These are phyloP conservation scores for Orchestia grillus DNA, from an alignment of 1,140 invertebrate genomes.

Conservation along the genomic window DNA sequence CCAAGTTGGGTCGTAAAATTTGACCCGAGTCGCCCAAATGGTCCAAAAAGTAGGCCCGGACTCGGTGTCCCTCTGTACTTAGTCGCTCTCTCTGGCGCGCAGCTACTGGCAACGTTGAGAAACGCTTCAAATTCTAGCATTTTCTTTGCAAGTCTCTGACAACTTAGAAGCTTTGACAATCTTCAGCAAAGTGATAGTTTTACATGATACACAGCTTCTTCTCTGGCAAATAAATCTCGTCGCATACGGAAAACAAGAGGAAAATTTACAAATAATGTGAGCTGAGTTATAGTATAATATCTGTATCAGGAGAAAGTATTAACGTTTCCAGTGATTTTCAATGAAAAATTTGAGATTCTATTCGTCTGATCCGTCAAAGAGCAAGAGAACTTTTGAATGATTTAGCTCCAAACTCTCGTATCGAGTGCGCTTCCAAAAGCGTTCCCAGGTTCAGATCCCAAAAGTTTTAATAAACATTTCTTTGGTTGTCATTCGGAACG, in stretches of 20 bases:
- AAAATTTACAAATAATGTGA: background rate
- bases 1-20: slow-evolving; percentile 46
- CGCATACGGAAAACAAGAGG: background rate
- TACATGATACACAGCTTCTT: no score
- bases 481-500: background rate
- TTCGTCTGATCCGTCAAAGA: background rate
- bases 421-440: background rate
- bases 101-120: no score
- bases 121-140: no score
- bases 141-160: no score
- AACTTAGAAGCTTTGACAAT: no score
- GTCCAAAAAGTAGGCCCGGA: slow-evolving; percentile 37
- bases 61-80: background rate
- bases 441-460: background rate
- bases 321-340: background rate
- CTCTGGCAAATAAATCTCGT: background rate
- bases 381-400: background rate
- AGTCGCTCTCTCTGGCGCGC: background rate
- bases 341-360: background rate
- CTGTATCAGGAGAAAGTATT: background rate
- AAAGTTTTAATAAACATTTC: background rate
- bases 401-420: background rate
- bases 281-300: background rate
- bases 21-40: slow-evolving; percentile 5
- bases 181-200: no score